Evolutionary conservation across 2,888 invertebrate genomes (phyloP).

Genomic region (Rhynchonema sp.): DNA sequence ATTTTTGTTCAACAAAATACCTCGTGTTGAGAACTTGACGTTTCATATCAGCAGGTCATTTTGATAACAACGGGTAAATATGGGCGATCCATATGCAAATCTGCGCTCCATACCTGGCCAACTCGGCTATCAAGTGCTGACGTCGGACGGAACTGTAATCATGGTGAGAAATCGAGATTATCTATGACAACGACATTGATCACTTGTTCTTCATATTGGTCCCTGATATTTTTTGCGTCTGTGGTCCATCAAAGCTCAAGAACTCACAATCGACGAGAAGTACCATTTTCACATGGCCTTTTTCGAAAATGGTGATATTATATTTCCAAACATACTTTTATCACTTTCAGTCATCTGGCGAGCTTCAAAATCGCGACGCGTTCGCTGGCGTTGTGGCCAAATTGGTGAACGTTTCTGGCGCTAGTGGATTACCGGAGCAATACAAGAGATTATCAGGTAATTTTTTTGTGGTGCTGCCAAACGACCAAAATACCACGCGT

Average conservation of each 20-base stretch:
- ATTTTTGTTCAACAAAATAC: no score
- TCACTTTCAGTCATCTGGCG: slow-evolving; percentile 8
- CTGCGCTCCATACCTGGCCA: slow-evolving; percentile 7
- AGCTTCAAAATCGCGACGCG: slow-evolving; percentile 7
- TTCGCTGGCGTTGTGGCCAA: background rate
- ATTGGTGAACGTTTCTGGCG: background rate
- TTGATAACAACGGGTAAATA: no score
- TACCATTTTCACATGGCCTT: no score
- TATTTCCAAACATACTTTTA: no score
- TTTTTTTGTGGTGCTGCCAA: background rate
- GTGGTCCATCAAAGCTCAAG: no score
- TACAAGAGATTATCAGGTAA: background rate
- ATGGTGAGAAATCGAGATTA: slow-evolving; percentile 6
- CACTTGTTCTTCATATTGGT: background rate
- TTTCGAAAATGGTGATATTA: no score
- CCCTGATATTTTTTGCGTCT: no score
- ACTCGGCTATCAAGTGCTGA: slow-evolving; percentile 11
- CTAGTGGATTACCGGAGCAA: background rate
- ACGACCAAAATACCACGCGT: no score
- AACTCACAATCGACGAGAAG: no score
- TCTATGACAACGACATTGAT: background rate
- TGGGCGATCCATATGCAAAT: background rate
- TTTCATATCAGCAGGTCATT: no score
- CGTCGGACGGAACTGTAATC: slow-evolving; percentile 9
- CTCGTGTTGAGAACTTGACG: no score